Evolutionary conservation across 2,113 vertebrate genomes (phyloP).

Genomic region (Brevimyrus niger): DNA sequence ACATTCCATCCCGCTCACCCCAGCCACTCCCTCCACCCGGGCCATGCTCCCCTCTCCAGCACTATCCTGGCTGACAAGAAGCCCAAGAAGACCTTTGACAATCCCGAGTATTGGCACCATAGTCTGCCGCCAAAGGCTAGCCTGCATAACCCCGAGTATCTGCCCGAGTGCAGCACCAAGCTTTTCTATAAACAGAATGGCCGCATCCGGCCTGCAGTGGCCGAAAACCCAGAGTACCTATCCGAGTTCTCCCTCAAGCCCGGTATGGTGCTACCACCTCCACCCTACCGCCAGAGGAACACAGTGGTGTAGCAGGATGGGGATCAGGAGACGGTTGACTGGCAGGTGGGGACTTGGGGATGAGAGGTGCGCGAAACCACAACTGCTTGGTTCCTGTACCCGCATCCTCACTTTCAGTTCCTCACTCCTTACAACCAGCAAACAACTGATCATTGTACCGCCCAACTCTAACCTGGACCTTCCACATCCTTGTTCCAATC

Average conservation of each 20-base stretch:
- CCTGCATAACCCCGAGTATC: slow-evolving; percentile 71
- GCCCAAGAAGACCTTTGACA: slow-evolving; percentile 93
- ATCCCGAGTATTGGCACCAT: slow-evolving; percentile 97
- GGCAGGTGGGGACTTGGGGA: slow-evolving; percentile 60
- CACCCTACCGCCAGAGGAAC: slow-evolving; percentile 94
- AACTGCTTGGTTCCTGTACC: slow-evolving; percentile 33
- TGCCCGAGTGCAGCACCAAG: slow-evolving; percentile 81
- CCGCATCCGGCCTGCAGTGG: slow-evolving; percentile 79
- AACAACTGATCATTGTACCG: not conserved
- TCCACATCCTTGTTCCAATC: not conserved
- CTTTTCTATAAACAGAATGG: slow-evolving; percentile 95
- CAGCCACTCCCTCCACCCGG: not conserved
- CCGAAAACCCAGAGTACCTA: slow-evolving; percentile 93
- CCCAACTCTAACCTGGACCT: not conserved
- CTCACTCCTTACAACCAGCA: slow-evolving; percentile 9
- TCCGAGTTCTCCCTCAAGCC: slow-evolving; percentile 87
- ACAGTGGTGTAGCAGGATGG: slow-evolving; percentile 78
- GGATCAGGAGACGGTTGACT: not conserved
- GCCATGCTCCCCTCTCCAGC: slow-evolving; percentile 23
- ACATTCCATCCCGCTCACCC: slow-evolving; percentile 51
- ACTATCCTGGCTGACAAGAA: slow-evolving; percentile 66
- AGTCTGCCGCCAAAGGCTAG: slow-evolving; percentile 81
- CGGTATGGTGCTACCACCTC: slow-evolving; percentile 83
- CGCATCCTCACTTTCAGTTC: slow-evolving; percentile 24
- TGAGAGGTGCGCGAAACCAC: slow-evolving; percentile 53